Conservation (phyloP, 2,113 vertebrate species). For the Corythornis madagascariensis region DNA sequence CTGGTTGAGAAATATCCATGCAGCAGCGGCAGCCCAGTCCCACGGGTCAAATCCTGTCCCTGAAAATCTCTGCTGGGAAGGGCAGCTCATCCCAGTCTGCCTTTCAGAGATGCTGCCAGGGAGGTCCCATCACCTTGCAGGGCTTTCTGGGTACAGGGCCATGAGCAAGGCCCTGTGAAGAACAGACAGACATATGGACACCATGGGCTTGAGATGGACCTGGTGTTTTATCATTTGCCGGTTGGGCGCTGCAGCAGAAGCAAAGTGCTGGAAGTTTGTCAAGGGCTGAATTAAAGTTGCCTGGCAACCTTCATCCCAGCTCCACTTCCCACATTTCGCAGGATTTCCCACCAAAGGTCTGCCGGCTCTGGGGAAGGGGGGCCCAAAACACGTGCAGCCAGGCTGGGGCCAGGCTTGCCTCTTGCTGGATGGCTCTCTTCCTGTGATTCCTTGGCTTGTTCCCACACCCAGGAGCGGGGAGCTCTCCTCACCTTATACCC, state of each 20-base stretch:
- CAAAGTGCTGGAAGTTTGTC: slow-evolving; percentile 51
- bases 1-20: slow-evolving; percentile 33
- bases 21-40: slow-evolving; percentile 2
- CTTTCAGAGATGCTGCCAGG: not conserved
- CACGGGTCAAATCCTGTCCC: slow-evolving; percentile 8
- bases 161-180: not conserved
- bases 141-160: accelerated
- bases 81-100: not conserved
- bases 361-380: not conserved
- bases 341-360: slow-evolving; percentile 36
- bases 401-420: not conserved
- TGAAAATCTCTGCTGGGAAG: not conserved
- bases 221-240: not conserved
- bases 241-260: not conserved
- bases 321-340: slow-evolving; percentile 37
- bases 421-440: not conserved
- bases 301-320: slow-evolving; percentile 30
- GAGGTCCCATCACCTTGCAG: not conserved
- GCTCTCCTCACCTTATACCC: not conserved
- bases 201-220: not conserved
- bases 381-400: not conserved
- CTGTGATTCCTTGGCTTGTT: not conserved
- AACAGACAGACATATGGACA: not conserved
- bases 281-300: slow-evolving; percentile 63
- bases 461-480: not conserved